Evolutionary conservation across 2,888 invertebrate genomes (phyloP).

Genomic region (Hyppa rectilinea): DNA sequence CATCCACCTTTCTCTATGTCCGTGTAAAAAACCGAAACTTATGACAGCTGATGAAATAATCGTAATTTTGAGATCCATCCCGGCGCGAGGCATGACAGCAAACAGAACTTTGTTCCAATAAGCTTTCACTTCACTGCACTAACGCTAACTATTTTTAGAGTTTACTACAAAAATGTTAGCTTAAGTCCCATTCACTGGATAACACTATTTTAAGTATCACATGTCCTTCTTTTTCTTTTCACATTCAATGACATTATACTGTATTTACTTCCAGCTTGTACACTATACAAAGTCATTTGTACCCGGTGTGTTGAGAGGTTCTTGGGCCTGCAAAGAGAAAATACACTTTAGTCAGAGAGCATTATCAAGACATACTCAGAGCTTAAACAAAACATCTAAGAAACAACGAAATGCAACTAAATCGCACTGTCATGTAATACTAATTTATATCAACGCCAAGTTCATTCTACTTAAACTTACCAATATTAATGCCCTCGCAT

Average conservation of each 20-base stretch:
- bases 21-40: slow-evolving; percentile 52
- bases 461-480: slow-evolving; percentile 80
- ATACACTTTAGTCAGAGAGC: slow-evolving; percentile 52
- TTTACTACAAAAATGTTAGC: slow-evolving; percentile 83
- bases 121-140: slow-evolving; percentile 83
- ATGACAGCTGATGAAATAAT: slow-evolving; percentile 67
- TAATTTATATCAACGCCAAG: slow-evolving; percentile 49
- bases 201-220: slow-evolving; percentile 87
- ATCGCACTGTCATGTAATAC: slow-evolving; percentile 52
- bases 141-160: slow-evolving; percentile 80
- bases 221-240: slow-evolving; percentile 89
- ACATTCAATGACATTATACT: slow-evolving; percentile 87
- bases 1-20: slow-evolving; percentile 37
- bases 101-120: slow-evolving; percentile 82
- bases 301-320: slow-evolving; percentile 95
- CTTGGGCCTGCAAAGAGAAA: slow-evolving; percentile 93
- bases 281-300: slow-evolving; percentile 95
- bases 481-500: slow-evolving; percentile 84
- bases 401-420: slow-evolving; percentile 55
- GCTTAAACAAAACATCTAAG: slow-evolving; percentile 37
- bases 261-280: slow-evolving; percentile 87
- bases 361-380: slow-evolving; percentile 19
- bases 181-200: slow-evolving; percentile 86
- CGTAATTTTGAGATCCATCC: slow-evolving; percentile 83
- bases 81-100: slow-evolving; percentile 76